Evolutionary conservation across 2,888 invertebrate genomes (phyloP).

Genomic region (Trissolcus japonicus): DNA sequence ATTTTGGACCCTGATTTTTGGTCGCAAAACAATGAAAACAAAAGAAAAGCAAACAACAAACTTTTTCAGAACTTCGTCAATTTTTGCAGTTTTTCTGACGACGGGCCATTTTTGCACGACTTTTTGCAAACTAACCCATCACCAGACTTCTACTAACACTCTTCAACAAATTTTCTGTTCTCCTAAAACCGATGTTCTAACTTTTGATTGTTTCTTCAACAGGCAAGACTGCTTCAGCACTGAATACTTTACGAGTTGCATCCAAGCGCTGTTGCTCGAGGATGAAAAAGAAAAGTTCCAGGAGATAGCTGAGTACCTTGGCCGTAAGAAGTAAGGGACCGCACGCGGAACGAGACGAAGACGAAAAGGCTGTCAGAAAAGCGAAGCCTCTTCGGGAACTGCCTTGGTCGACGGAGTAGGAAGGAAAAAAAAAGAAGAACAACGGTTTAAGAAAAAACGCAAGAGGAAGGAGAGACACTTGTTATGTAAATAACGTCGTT

Average conservation of each 20-base stretch:
- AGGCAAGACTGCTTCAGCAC: conserved; percentile 88
- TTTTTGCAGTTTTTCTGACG: conserved; percentile 7
- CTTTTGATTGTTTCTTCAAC: conserved; percentile 61
- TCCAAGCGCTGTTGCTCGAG: conserved; percentile 86
- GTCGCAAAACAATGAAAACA: neutral
- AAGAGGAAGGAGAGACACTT: conserved; percentile 5
- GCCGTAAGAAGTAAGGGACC: conserved; percentile 78
- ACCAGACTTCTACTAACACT: neutral
- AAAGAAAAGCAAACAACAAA: too few species aligned
- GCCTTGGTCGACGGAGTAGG: conserved; percentile 20
- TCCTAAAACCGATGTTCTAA: neutral
- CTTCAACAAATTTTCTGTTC: neutral
- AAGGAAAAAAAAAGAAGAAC: conserved; percentile 25
- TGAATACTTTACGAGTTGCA: conserved; percentile 88
- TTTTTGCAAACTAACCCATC: conserved; percentile 3
- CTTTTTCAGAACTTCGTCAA: conserved; percentile 12
- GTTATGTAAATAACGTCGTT: conserved; percentile 17
- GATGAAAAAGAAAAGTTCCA: conserved; percentile 87
- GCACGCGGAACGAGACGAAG: conserved; percentile 49
- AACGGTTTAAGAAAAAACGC: conserved; percentile 11
- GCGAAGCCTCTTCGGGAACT: conserved; percentile 10
- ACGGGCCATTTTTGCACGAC: conserved; percentile 9
- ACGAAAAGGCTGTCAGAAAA: conserved; percentile 7
- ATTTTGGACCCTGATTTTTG: neutral
- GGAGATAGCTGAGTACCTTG: conserved; percentile 88